phyloP scores from a whole-genome alignment of 2,797 vertebrate species.

The Thamnophis elegans region DNA sequence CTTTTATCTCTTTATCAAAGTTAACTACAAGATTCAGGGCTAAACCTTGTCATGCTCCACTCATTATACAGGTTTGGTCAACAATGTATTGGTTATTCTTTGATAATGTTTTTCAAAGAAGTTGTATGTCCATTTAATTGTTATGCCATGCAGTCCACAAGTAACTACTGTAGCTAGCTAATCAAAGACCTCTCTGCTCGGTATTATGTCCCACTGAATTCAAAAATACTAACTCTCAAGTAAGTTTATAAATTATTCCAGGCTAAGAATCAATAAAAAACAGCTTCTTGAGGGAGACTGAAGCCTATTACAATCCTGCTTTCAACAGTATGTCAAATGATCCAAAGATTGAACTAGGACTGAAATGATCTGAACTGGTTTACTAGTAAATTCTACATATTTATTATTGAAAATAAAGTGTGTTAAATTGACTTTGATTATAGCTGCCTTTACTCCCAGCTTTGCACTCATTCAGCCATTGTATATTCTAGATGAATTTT shows the following conservation, averaged over 20 bases:
- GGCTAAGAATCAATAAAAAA: background rate
- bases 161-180: background rate
- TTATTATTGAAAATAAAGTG: background rate
- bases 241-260: background rate
- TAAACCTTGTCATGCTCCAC: background rate
- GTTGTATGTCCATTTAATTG: background rate
- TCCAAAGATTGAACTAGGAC: background rate
- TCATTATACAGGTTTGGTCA: background rate
- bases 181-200: background rate
- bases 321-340: background rate
- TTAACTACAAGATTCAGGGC: background rate
- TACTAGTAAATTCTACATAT: background rate
- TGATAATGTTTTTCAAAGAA: background rate
- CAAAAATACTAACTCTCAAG: background rate
- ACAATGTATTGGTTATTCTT: background rate
- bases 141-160: background rate
- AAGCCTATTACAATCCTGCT: background rate
- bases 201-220: background rate
- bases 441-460: background rate
- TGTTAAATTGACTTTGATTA: background rate
- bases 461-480: background rate
- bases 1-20: background rate
- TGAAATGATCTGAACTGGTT: background rate
- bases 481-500: background rate
- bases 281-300: background rate